Evolutionary conservation across 2,797 vertebrate genomes (phyloP), one percentile per base, ranked within the genome.

Genomic region (Coilia nasus): DNA sequence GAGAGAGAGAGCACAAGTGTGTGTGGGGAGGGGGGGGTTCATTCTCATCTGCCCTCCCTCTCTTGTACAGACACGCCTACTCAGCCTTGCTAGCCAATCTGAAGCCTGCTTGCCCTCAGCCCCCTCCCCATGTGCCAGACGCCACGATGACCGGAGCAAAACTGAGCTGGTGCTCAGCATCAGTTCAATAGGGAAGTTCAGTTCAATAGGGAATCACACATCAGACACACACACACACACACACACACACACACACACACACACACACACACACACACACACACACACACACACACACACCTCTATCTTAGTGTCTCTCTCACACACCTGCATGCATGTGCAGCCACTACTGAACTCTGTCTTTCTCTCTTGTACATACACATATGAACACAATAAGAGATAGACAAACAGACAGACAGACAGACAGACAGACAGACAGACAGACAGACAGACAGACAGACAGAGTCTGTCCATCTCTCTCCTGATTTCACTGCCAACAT

Each of bases 261-360:
- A 47, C 46, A 3, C 46, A 47, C 10, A 10, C 46, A 2, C 15
- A 62, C 21, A 82, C 81, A 59, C 47, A 17, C 17, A 25, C 46
- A 17, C 56, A 41, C 12, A 60, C 71, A 62, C 41, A 64, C 87
- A 86, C 84, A 90, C 82, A 88, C 86, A 86, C 88, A 92, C 88
- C 80, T 54, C 50, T 54, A 7, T 3, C 50, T 54, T 54, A 90
- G 64, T 31, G 14, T 82, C 25, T 67, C 17, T 81, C 41, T 47
- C 21, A 19, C 81, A 46, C 19, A 12, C 81, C 44, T 46, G 35
- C 35, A 2, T 41, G 35, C 35, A 41, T 41, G 35, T 5, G 35
- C n/a, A n/a, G n/a, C n/a, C n/a, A n/a, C n/a, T n/a, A n/a, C n/a
- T 41, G 35, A 2, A 41, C 35, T 41, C 35, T 41, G 2, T 41